Conservation (phyloP, 2,888 invertebrate genomes). For the Chrysolina americana region DNA sequence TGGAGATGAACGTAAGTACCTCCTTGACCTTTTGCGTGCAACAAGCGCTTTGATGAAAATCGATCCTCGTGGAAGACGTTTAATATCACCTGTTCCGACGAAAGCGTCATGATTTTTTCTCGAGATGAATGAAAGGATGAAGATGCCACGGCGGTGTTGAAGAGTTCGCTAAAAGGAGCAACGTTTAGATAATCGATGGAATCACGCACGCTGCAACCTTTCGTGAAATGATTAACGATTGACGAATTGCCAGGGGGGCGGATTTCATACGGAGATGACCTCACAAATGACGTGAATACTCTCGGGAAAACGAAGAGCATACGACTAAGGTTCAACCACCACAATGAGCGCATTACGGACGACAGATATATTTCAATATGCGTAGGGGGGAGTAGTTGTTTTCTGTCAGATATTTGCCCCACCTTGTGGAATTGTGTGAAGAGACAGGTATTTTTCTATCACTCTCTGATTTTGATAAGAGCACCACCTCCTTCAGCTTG, state of each 20-base stretch:
- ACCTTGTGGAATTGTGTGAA: too few species aligned
- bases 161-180: not conserved
- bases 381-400: too few species aligned
- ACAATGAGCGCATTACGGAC: too few species aligned
- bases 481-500: too few species aligned
- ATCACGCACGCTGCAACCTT: slow-evolving; percentile 13
- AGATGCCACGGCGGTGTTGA: not conserved
- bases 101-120: not conserved
- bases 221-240: slow-evolving; percentile 5
- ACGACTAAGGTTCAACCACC: too few species aligned
- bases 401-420: too few species aligned
- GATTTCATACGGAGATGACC: not conserved
- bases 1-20: not conserved
- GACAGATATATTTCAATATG: too few species aligned
- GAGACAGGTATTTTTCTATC: too few species aligned
- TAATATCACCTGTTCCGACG: slow-evolving; percentile 17
- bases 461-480: too few species aligned
- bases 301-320: too few species aligned
- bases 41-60: slow-evolving; percentile 1
- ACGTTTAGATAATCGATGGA: slow-evolving; percentile 1
- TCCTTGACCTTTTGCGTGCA: slow-evolving; percentile 16
- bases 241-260: not conserved
- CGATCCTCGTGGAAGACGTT: slow-evolving; percentile 11
- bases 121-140: not conserved
- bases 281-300: not conserved